Evolutionary conservation across 2,888 invertebrate genomes (phyloP).

Genomic region (Athrips mouffetella): DNA sequence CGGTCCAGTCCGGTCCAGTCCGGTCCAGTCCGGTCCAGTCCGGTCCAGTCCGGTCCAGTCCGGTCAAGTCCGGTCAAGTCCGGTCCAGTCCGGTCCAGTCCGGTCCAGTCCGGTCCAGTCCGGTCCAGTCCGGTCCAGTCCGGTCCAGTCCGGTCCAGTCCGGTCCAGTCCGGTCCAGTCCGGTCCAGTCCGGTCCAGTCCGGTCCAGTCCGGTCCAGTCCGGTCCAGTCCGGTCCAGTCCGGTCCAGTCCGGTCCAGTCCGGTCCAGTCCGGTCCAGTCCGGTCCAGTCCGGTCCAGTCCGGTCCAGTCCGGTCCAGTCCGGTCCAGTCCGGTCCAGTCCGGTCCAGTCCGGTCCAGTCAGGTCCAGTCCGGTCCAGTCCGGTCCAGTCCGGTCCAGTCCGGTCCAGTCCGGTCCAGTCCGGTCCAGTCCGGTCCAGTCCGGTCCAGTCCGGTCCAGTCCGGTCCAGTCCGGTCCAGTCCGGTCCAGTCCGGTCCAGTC

Average conservation of each 20-base stretch:
- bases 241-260: neutral
- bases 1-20: neutral
- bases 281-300: constrained; percentile 6
- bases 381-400: constrained; percentile 3
- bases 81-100: neutral
- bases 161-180: neutral
- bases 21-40: neutral
- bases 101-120: neutral
- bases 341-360: constrained; percentile 3
- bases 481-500: neutral
- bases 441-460: neutral
- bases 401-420: constrained; percentile 5
- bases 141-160: neutral
- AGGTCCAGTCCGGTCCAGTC: neutral
- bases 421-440: neutral
- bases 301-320: neutral
- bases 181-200: neutral
- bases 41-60: neutral
- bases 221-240: neutral
- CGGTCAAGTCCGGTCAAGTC: neutral
- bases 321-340: constrained; percentile 2
- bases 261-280: neutral
- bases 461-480: neutral
- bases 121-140: neutral
- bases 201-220: neutral